These are phyloP conservation scores for Acrobeloides nanus DNA, from an alignment of 2,888 invertebrate genomes.

Conservation along the genomic window DNA sequence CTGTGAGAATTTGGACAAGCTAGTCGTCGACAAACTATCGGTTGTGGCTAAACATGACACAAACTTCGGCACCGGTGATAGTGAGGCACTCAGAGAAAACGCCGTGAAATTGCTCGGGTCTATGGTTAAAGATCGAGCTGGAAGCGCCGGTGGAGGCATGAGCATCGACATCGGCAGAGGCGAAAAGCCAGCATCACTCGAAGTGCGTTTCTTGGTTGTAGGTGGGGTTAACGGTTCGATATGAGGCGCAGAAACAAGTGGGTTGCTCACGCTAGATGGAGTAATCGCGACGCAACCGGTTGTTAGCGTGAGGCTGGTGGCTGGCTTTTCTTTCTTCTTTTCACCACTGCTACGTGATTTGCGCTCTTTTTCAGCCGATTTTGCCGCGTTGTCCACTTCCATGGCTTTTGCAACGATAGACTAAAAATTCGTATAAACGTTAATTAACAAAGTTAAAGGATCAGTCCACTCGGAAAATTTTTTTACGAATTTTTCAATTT, in stretches of 20 bases:
- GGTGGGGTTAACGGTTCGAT: too few species aligned
- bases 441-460: too few species aligned
- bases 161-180: background rate
- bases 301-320: background rate
- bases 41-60: too few species aligned
- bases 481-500: too few species aligned
- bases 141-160: background rate
- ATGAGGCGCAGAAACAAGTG: too few species aligned
- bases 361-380: slow-evolving; percentile 29
- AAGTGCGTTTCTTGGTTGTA: background rate
- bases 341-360: slow-evolving; percentile 22
- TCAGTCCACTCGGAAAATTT: too few species aligned
- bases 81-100: too few species aligned
- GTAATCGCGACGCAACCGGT: background rate
- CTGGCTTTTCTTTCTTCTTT: slow-evolving; percentile 16
- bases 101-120: background rate
- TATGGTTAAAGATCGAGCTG: background rate
- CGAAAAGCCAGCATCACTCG: background rate
- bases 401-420: slow-evolving; percentile 29
- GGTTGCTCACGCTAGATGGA: background rate
- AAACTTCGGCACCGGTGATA: too few species aligned
- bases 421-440: slow-evolving; percentile 17
- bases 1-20: too few species aligned
- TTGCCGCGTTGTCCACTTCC: slow-evolving; percentile 28
- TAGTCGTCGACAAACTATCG: too few species aligned